phyloP scores from a whole-genome alignment of 92 coral and sea anemone genomes.

The Palythoa caribaeorum region DNA sequence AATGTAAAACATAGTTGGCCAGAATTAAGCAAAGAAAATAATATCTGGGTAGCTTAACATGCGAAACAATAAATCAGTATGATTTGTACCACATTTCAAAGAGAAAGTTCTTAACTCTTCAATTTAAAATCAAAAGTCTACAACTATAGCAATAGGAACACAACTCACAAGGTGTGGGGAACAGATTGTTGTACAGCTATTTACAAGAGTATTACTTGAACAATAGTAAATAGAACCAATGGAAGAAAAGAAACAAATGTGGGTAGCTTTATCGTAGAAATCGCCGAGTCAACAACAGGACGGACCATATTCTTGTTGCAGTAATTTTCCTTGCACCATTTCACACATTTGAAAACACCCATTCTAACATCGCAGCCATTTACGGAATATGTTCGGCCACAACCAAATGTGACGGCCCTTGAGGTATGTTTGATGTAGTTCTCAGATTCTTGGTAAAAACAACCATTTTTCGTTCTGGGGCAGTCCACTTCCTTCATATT shows the following conservation, averaged over 20 bases:
- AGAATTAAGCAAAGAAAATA: no score
- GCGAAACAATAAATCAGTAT: no score
- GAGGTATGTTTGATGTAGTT: constrained; percentile 42
- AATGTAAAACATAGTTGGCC: no score
- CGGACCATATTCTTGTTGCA: constrained; percentile 58
- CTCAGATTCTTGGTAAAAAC: constrained; percentile 47
- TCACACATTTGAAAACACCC: constrained; percentile 59
- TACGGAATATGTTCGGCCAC: constrained; percentile 53
- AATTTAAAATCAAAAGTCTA: no score
- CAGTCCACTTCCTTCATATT: constrained; percentile 13
- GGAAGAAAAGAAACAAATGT: not conserved
- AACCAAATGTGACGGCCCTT: constrained; percentile 54
- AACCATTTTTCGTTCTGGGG: constrained; percentile 34
- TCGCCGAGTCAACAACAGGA: constrained; percentile 18
- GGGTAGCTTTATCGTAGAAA: not conserved
- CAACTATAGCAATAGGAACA: not conserved
- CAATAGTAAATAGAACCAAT: not conserved
- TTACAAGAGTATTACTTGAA: not conserved
- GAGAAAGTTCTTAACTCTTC: no score
- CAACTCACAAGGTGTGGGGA: not conserved
- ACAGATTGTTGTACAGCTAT: not conserved
- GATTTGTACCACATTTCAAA: no score
- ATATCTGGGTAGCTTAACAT: no score
- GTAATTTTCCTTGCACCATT: constrained; percentile 55
- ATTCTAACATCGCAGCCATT: constrained; percentile 68